Evolutionary conservation across 2,797 vertebrate genomes (phyloP).

Genomic region (Crypturellus tataupa): DNA sequence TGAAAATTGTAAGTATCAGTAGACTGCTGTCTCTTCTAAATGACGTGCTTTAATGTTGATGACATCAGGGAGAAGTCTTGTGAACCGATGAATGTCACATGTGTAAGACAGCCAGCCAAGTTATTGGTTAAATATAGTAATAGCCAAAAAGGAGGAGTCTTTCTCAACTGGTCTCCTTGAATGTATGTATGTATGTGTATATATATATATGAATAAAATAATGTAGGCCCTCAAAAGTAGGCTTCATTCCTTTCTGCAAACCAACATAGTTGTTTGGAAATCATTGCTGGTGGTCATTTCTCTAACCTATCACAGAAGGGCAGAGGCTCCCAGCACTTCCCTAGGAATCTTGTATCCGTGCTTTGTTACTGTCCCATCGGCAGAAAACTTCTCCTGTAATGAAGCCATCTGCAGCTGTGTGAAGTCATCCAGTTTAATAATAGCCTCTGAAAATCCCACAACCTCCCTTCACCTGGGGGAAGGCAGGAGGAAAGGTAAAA

Average conservation of each 20-base stretch:
- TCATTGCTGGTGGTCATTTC: neutral
- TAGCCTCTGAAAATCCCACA: neutral
- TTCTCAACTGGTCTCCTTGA: neutral
- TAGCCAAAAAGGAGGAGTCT: neutral
- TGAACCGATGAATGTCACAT: neutral
- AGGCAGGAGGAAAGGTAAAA: conserved; percentile 52
- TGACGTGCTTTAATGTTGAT: neutral
- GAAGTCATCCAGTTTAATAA: conserved; percentile 44
- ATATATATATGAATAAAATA: neutral
- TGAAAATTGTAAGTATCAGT: neutral
- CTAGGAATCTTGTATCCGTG: neutral
- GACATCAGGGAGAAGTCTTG: neutral
- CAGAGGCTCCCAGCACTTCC: neutral
- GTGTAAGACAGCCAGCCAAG: neutral
- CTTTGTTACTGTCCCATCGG: neutral
- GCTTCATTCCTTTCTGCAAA: neutral
- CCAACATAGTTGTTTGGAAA: neutral
- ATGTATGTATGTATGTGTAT: neutral
- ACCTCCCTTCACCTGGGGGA: conserved; percentile 34
- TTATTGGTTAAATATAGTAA: neutral
- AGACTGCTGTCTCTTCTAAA: neutral
- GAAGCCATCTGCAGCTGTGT: conserved; percentile 29
- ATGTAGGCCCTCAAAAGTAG: neutral
- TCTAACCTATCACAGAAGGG: neutral
- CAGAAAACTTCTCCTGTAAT: conserved; percentile 9